A percentile compares a stretch with the other conserved stretches of the same genome.
phyloP scores from a whole-genome alignment of 2,888 invertebrate genomes.

The Octonoba sinensis region DNA sequence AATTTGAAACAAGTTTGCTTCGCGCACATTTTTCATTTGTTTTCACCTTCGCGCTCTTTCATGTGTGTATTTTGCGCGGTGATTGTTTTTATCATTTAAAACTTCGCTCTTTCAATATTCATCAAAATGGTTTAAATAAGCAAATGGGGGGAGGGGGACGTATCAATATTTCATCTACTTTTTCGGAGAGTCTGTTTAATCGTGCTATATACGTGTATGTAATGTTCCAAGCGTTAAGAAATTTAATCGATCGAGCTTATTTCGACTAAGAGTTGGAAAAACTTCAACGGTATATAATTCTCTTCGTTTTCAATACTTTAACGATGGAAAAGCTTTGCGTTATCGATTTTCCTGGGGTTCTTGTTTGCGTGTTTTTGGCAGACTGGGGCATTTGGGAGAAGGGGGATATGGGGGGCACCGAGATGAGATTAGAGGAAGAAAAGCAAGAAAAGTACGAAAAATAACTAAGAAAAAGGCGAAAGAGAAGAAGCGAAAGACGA shows the following conservation, averaged over 20 bases:
- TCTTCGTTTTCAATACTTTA: slow-evolving; percentile 61
- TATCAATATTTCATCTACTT: slow-evolving; percentile 42
- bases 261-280: slow-evolving; percentile 53
- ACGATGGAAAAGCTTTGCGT: slow-evolving; percentile 53
- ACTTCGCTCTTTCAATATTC: slow-evolving; percentile 33
- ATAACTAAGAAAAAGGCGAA: slow-evolving; percentile 57
- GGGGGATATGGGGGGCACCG: slow-evolving; percentile 17
- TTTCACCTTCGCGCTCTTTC: too few species aligned
- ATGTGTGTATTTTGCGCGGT: too few species aligned
- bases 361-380: slow-evolving; percentile 63
- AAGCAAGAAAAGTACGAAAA: slow-evolving; percentile 59
- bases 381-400: slow-evolving; percentile 44
- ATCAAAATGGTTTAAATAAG: slow-evolving; percentile 47
- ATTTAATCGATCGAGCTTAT: slow-evolving; percentile 51
- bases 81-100: too few species aligned
- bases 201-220: slow-evolving; percentile 17
- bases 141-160: too few species aligned
- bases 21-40: too few species aligned
- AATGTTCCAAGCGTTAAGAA: slow-evolving; percentile 34
- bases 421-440: slow-evolving; percentile 62
- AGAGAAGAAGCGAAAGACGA: slow-evolving; percentile 32
- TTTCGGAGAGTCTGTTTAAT: slow-evolving; percentile 16
- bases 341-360: slow-evolving; percentile 48
- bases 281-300: slow-evolving; percentile 52
- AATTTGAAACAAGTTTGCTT: too few species aligned